Conservation (phyloP, 2,797 vertebrate species). For the Silurus aristotelis region DNA sequence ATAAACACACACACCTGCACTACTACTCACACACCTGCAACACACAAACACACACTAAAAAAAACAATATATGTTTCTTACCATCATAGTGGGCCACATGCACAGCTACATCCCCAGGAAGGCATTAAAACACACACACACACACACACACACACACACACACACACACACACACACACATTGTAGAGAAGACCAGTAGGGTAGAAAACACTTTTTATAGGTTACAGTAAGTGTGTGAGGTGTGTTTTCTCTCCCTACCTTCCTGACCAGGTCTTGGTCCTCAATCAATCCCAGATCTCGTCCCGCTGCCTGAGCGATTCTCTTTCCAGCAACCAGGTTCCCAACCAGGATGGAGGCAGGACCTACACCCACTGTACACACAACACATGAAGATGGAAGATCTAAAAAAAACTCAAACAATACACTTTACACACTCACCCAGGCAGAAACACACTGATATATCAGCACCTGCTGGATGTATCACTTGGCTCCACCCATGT, state of each 20-base stretch:
- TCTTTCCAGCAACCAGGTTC: constrained; percentile 96
- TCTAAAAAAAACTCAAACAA: background rate
- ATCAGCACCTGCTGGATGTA: too few relatives aligned
- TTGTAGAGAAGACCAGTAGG: background rate
- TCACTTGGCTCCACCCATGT: too few relatives aligned
- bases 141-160: constrained; percentile 13
- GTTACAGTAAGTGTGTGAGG: background rate
- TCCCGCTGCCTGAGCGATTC: constrained; percentile 94
- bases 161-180: background rate
- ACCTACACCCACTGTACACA: constrained; percentile 84
- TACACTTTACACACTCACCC: too few relatives aligned
- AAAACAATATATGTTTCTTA: constrained; percentile 62
- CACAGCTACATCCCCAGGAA: constrained; percentile 77
- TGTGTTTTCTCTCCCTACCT: constrained; percentile 73
- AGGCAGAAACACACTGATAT: too few relatives aligned
- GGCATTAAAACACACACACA: constrained; percentile 66
- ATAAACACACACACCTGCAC: too few relatives aligned
- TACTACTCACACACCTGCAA: too few relatives aligned
- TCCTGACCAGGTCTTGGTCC: constrained; percentile 93
- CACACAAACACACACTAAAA: background rate
- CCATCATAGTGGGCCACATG: constrained; percentile 86
- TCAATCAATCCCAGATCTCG: constrained; percentile 95
- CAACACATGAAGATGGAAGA: background rate
- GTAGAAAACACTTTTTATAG: background rate
- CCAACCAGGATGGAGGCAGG: constrained; percentile 98